phyloP scores from a whole-genome alignment of 2,797 vertebrate genomes.

The Uromys caudimaculatus region DNA sequence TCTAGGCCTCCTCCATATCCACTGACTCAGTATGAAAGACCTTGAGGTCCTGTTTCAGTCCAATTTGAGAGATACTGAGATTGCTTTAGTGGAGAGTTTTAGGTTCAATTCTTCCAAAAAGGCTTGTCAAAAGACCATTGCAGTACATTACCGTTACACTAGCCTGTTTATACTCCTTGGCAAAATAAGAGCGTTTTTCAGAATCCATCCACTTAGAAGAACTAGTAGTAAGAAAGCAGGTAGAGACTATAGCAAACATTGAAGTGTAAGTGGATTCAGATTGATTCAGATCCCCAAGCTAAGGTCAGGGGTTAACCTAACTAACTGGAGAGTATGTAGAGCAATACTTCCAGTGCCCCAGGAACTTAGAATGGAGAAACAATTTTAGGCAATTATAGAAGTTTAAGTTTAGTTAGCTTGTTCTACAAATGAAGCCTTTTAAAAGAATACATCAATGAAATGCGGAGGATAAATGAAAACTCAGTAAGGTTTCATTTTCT shows the following conservation, averaged over 20 bases:
- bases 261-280: not conserved
- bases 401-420: conserved; percentile 20
- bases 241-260: not conserved
- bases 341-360: not conserved
- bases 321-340: not conserved
- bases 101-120: not conserved
- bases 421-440: conserved; percentile 11
- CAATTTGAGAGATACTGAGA: not conserved
- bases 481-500: conserved; percentile 51
- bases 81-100: not conserved
- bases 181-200: conserved; percentile 9
- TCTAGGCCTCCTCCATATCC: not conserved
- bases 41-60: not conserved
- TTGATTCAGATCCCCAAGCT: not conserved
- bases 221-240: not conserved
- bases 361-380: not conserved
- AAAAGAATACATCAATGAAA: conserved; percentile 33
- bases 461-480: conserved; percentile 17
- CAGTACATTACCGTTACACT: not conserved
- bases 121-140: not conserved
- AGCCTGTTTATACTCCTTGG: not conserved
- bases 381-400: conserved; percentile 55
- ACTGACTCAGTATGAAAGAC: not conserved
- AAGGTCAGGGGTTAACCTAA: not conserved
- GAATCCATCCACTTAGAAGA: not conserved